Evolutionary conservation across 2,888 invertebrate genomes (phyloP), one percentile per base, ranked within the genome.

Genomic region (Adelognathus sp.): DNA sequence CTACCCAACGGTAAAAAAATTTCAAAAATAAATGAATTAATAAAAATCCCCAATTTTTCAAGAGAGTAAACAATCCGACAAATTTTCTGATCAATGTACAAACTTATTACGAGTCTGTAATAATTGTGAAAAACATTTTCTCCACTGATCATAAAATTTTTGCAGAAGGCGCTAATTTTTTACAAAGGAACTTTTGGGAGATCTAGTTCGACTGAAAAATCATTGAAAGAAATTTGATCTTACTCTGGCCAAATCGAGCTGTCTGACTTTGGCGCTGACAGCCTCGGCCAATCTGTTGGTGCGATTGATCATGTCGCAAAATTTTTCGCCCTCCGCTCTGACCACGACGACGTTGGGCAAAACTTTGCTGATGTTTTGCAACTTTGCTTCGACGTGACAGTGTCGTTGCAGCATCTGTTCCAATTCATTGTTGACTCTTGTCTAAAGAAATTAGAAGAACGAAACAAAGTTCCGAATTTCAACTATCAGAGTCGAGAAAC

Each of bases 241-340:
- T 93, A 97, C 97, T 92, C 98, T 96, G 0, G 98, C 98, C 70
- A 96, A 92, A 92, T 99, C 99, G 50, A 99, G 92, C 75, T 97
- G 96, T 7, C 98, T 94, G 14, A 99, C 99, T 95, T 98, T 99
- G 24, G 97, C 96, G 89, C 98, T 98, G 69, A 99, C 99, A 90
- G 97, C 97, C 87, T 97, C 97, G 0, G 98, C 98, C 60, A 98
- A 93, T 27, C 94, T 93, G 4, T 98, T 97, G 0, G 99, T 98
- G 87, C 95, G 95, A 33, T 95, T 94, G 33, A 99, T 97, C 94
- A 98, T 98, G 75, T 94, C 94, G 2, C 96, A 95, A 31, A 99
- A 94, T 82, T 96, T 95, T 82, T 95, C 95, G 1, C 98, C 95
- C 90, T 98, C 97, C 0, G 93, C 92, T 88, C 95, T 95, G 11